Evolutionary conservation across 1,140 invertebrate genomes (phyloP).

Genomic region (Bombus terrestris): DNA sequence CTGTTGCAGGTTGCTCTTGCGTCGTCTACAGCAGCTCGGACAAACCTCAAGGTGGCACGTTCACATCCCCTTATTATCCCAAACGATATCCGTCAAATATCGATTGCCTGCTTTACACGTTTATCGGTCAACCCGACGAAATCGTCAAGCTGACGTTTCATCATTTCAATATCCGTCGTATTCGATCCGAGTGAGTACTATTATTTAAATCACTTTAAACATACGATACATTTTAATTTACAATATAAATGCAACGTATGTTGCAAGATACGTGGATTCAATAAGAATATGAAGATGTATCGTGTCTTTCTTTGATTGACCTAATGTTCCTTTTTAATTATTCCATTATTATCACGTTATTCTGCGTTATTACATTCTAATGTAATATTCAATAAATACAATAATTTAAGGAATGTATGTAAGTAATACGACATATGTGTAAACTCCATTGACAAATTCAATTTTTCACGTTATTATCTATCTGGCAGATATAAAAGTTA

Average conservation of each 20-base stretch:
- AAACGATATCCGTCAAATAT: conserved; percentile 88
- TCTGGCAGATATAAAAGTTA: no score
- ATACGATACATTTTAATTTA: background rate
- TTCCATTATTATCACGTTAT: background rate
- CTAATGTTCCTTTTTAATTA: background rate
- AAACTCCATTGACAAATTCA: no score
- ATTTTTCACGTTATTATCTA: no score
- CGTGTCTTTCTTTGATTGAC: background rate
- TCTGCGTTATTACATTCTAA: no score
- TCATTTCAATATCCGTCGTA: conserved; percentile 89
- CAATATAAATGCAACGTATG: background rate
- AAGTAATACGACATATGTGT: no score
- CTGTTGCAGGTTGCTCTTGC: conserved; percentile 90
- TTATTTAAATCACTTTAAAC: background rate
- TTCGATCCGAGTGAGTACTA: conserved; percentile 85
- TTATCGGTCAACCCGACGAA: conserved; percentile 89
- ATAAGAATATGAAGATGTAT: background rate
- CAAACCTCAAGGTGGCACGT: conserved; percentile 90
- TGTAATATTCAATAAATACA: no score
- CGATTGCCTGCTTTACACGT: conserved; percentile 93
- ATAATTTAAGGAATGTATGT: no score
- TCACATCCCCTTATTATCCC: conserved; percentile 92
- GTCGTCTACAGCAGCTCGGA: conserved; percentile 90
- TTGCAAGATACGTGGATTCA: background rate
- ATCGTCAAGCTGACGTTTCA: conserved; percentile 92